These are phyloP conservation scores for Thamnophis elegans DNA, from an alignment of 2,797 vertebrate species.

Conservation along the genomic window DNA sequence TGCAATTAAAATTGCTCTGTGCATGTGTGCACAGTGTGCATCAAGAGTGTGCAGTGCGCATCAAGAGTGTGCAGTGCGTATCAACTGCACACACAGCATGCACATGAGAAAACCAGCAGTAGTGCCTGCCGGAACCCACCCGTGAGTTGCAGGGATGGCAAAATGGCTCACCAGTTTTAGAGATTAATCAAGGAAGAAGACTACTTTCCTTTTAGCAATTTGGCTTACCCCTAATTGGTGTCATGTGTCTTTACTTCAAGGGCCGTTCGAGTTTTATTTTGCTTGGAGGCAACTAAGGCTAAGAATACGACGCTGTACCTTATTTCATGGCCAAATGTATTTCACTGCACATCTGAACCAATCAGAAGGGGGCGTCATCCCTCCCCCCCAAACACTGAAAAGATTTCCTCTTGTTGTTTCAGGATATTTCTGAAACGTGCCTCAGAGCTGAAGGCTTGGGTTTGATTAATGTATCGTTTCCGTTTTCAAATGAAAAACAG, in stretches of 20 bases:
- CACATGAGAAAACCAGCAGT: too few species aligned
- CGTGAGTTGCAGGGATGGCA: background rate
- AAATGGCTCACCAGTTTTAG: background rate
- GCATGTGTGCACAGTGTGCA: too few species aligned
- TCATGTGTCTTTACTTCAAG: conserved; percentile 50
- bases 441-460: conserved; percentile 60
- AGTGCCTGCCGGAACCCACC: background rate
- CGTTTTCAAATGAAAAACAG: conserved; percentile 81
- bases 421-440: conserved; percentile 66
- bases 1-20: too few species aligned
- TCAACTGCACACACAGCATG: too few species aligned
- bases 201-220: conserved; percentile 52
- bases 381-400: conserved; percentile 57
- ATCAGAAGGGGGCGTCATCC: conserved; percentile 20
- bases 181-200: background rate
- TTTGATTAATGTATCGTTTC: conserved; percentile 80
- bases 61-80: too few species aligned
- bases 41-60: too few species aligned
- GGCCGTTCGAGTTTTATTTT: conserved; percentile 49
- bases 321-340: conserved; percentile 54
- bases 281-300: conserved; percentile 53
- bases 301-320: conserved; percentile 42
- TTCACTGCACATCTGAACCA: conserved; percentile 50
- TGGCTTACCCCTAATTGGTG: conserved; percentile 43
- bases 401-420: conserved; percentile 71